Conservation (phyloP, 1,140 invertebrate genomes). For the Batillaria attramentaria region DNA sequence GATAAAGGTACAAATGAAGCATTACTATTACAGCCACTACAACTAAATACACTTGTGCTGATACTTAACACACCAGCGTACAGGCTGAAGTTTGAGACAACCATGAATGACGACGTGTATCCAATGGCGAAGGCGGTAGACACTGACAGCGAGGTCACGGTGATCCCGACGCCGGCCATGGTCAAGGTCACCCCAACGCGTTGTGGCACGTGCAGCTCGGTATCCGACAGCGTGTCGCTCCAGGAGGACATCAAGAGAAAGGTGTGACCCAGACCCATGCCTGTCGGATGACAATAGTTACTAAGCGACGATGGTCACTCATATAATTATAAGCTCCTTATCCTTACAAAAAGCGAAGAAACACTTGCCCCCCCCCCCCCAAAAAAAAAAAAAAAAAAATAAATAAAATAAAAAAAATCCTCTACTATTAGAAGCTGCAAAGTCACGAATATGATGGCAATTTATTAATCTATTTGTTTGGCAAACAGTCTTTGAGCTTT, state of each 20-base stretch:
- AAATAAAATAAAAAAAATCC: neutral
- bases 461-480: too few relatives aligned
- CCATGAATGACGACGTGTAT: constrained; percentile 92
- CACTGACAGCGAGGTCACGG: constrained; percentile 96
- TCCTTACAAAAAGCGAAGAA: neutral
- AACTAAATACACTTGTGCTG: neutral
- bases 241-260: constrained; percentile 95
- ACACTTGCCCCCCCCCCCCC: too few relatives aligned
- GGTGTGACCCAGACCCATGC: constrained; percentile 94
- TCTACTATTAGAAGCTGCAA: too few relatives aligned
- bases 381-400: neutral
- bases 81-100: constrained; percentile 95
- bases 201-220: constrained; percentile 80
- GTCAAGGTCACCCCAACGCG: constrained; percentile 89
- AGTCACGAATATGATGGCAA: too few relatives aligned
- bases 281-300: constrained; percentile 72
- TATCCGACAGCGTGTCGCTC: constrained; percentile 82
- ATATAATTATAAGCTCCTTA: neutral
- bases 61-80: constrained; percentile 82
- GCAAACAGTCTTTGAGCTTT: too few relatives aligned
- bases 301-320: neutral
- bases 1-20: too few relatives aligned
- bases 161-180: constrained; percentile 95
- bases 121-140: constrained; percentile 95
- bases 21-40: too few relatives aligned